Base-by-base conservation (phyloP, 2,797 vertebrate species). In the Labeo calbasu region DNA sequence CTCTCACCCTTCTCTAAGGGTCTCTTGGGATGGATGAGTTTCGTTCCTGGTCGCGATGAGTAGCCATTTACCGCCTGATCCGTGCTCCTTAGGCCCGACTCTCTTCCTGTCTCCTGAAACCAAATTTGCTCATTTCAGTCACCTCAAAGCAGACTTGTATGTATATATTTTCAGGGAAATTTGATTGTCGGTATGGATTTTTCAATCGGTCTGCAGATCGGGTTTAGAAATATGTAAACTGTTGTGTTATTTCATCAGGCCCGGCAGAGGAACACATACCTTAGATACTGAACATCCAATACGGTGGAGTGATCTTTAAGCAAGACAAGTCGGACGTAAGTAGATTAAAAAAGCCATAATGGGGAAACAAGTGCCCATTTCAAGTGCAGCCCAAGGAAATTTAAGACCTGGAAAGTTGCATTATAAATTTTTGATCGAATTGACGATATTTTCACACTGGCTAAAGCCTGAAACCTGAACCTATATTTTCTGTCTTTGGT, bases 391-490 rank as follows among this genome's bases (percentile, higher is more conserved):
- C 95, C 92, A 90, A 96, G 96, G 97, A 97, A 96, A 98, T 96
- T 96, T 94, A 96, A 96, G 95, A 96, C 95, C 94, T 94, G 94
- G 95, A 96, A 96, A 97, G 96, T 96, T 96, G 93, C 96, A 96
- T 99, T 97, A 98, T 96, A 96, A 94, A 93, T 96, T 96, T 96
- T 94, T 97, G 94, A 98, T 98, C 97, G 96, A 97, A 98, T 98
- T 98, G 97, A 96, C 94, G 92, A 95, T 95, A 95, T 97, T 97
- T 97, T 98, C 97, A 96, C 96, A 96, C 95, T 95, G 96, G 94
- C 86, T 94, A 93, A 94, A 94, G 95, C 91, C 94, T 95, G 97
- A 97, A 98, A 98, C 96, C 90, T 93, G 93, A 99, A 94, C 95
- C 96, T 95, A 92, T 98, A 96, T 97, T 98, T 97, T 97, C 95